phyloP scores from a whole-genome alignment of 2,113 vertebrate genomes.

The Mohoua ochrocephala region DNA sequence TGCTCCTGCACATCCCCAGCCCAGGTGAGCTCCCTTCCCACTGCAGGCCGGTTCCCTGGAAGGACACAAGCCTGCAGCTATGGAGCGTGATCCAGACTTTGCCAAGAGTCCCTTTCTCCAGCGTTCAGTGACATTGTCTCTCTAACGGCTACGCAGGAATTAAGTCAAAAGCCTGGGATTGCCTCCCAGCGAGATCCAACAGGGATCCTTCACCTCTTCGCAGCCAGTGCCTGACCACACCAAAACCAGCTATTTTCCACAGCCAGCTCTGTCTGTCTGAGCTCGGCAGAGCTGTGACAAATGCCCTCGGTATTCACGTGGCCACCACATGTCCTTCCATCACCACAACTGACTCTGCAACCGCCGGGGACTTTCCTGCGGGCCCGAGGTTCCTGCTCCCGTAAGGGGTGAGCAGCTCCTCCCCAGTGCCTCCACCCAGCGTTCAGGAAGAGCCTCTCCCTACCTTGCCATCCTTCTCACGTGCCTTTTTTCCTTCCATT shows the following conservation, averaged over 20 bases:
- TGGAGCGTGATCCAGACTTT: not conserved
- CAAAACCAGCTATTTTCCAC: not conserved
- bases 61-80: not conserved
- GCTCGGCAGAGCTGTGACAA: not conserved
- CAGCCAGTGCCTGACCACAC: not conserved
- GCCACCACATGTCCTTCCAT: not conserved
- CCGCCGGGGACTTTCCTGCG: rapidly evolving
- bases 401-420: not conserved
- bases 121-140: too few species aligned
- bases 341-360: not conserved
- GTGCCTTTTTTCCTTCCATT: conserved; percentile 19
- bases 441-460: not conserved
- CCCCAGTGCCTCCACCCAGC: not conserved
- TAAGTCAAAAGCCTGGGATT: not conserved
- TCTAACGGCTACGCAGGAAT: rapidly evolving
- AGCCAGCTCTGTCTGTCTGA: not conserved
- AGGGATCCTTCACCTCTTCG: not conserved
- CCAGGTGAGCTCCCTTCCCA: not conserved
- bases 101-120: not conserved
- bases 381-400: not conserved
- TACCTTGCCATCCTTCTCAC: conserved; percentile 35
- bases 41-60: not conserved
- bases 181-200: not conserved
- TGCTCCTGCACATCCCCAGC: not conserved
- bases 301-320: not conserved